A percentile compares a stretch with the other conserved stretches of the same genome.
Evolutionary conservation across 1,140 invertebrate species (phyloP).

Genomic region (Drosophila asahinai): DNA sequence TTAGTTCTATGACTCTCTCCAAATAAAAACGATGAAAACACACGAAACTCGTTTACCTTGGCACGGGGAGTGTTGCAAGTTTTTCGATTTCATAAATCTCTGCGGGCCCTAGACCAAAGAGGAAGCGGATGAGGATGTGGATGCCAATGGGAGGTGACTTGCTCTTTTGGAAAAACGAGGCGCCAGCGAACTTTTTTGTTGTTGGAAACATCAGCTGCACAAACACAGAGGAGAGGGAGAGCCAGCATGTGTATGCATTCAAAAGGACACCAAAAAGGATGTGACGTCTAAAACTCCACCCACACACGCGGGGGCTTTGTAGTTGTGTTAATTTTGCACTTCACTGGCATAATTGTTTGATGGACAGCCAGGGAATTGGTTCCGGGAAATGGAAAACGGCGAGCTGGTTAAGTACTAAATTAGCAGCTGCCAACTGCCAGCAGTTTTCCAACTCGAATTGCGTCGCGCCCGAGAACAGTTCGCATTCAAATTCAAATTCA

Average conservation of each 20-base stretch:
- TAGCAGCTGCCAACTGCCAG: conserved; percentile 42
- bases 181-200: conserved; percentile 53
- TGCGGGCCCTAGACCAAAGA: conserved; percentile 3
- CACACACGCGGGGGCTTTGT: background rate
- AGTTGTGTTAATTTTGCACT: conserved; percentile 26
- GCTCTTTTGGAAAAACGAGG: conserved; percentile 52
- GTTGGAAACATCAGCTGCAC: conserved; percentile 31
- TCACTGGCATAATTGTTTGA: conserved; percentile 38
- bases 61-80: conserved; percentile 32
- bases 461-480: conserved; percentile 45
- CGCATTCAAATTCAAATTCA: conserved; percentile 59
- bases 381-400: conserved; percentile 10
- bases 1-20: conserved; percentile 34
- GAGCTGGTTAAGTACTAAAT: conserved; percentile 43
- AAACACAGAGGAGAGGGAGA: conserved; percentile 20
- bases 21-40: conserved; percentile 10
- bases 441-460: conserved; percentile 36
- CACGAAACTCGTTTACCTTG: conserved; percentile 38
- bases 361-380: conserved; percentile 32
- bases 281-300: conserved; percentile 24
- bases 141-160: conserved; percentile 52
- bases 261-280: conserved; percentile 14
- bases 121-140: conserved; percentile 11
- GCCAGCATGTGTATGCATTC: conserved; percentile 1
- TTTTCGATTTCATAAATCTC: conserved; percentile 71